Conservation (phyloP, 2,113 vertebrate species). For the Pholis gunnellus region DNA sequence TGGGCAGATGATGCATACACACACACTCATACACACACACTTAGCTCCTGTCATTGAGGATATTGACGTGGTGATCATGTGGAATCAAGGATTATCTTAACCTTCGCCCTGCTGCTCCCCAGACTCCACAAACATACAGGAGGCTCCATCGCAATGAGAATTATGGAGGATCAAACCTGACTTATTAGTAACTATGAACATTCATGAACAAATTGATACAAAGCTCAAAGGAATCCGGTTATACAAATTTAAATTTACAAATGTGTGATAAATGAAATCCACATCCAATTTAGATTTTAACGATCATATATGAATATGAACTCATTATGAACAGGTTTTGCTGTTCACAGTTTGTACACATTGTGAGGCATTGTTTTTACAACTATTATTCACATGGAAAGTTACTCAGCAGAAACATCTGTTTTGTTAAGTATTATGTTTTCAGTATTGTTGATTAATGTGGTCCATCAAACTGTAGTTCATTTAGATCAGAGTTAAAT, state of each 20-base stretch:
- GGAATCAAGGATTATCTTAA: slow-evolving; percentile 81
- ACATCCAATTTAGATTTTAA: neutral
- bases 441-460: too few species aligned
- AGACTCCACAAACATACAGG: slow-evolving; percentile 65
- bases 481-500: too few species aligned
- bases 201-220: neutral
- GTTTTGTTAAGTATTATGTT: too few species aligned
- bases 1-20: slow-evolving; percentile 38
- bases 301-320: too few species aligned
- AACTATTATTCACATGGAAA: neutral
- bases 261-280: neutral
- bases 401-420: too few species aligned
- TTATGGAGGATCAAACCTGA: slow-evolving; percentile 2
- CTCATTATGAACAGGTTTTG: neutral
- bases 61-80: slow-evolving; percentile 77
- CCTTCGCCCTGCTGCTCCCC: slow-evolving; percentile 77
- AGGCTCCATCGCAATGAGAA: slow-evolving; percentile 35
- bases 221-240: neutral
- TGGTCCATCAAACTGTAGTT: too few species aligned
- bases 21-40: slow-evolving; percentile 39
- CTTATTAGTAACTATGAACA: neutral
- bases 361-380: neutral
- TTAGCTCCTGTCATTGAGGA: slow-evolving; percentile 53
- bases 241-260: neutral
- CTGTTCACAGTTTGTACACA: neutral